phyloP scores from a whole-genome alignment of 2,888 invertebrate species.

The Merodon equestris region DNA sequence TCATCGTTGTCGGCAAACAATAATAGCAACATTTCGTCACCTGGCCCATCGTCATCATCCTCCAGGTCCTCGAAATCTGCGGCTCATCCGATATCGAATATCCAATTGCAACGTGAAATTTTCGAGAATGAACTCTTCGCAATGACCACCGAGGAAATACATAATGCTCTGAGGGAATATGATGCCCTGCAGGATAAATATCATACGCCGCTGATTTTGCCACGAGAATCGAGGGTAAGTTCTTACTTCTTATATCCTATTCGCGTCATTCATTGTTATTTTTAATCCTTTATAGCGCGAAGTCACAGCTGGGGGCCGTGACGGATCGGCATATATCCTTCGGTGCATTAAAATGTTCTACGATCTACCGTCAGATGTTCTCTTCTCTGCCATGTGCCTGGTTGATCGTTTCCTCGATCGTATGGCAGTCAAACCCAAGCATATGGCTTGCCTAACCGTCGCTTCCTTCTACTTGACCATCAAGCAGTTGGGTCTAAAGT shows the following conservation, averaged over 20 bases:
- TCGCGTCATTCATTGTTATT: not conserved
- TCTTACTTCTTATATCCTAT: not conserved
- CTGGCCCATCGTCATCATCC: slow-evolving; percentile 50
- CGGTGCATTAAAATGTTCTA: slow-evolving; percentile 92
- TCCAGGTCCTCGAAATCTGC: slow-evolving; percentile 18
- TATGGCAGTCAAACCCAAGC: slow-evolving; percentile 90
- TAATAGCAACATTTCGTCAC: slow-evolving; percentile 24
- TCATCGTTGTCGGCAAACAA: slow-evolving; percentile 36
- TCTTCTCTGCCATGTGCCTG: slow-evolving; percentile 88
- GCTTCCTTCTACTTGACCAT: slow-evolving; percentile 92
- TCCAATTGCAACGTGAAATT: slow-evolving; percentile 69
- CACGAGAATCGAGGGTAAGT: slow-evolving; percentile 83
- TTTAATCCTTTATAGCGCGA: slow-evolving; percentile 79
- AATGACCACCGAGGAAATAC: slow-evolving; percentile 78
- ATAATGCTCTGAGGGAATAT: slow-evolving; percentile 84
- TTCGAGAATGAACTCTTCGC: slow-evolving; percentile 75
- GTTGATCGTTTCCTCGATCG: slow-evolving; percentile 90
- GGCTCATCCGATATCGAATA: slow-evolving; percentile 45
- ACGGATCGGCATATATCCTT: slow-evolving; percentile 89
- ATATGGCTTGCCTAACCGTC: slow-evolving; percentile 92
- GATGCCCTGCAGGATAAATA: slow-evolving; percentile 85
- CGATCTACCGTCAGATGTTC: slow-evolving; percentile 88
- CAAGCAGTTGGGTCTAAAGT: slow-evolving; percentile 81
- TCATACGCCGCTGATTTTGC: slow-evolving; percentile 84
- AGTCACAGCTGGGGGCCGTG: slow-evolving; percentile 87